A percentile compares a stretch with the other conserved stretches of the same genome.
phyloP scores from a whole-genome alignment of 1,140 invertebrate genomes.

The Bombus confusus region DNA sequence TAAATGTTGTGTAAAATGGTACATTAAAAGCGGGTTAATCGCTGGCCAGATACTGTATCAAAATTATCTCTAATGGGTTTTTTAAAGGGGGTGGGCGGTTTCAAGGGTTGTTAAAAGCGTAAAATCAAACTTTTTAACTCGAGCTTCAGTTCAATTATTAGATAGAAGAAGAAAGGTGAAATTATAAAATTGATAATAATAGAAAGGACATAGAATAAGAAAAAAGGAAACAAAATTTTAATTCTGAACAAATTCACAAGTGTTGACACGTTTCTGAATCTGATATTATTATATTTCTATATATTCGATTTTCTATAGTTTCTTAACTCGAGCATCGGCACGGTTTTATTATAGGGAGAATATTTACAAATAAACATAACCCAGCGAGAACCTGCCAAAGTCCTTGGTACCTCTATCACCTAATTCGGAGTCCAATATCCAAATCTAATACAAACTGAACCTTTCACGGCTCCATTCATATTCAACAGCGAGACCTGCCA shows the following conservation, averaged over 20 bases:
- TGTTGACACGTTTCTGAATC: too few relatives aligned
- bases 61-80: neutral
- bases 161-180: neutral
- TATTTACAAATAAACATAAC: conserved; percentile 25
- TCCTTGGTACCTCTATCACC: neutral
- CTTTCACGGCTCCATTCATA: conserved; percentile 7
- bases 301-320: neutral
- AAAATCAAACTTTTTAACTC: too few relatives aligned
- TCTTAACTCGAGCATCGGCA: neutral
- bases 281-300: too few relatives aligned
- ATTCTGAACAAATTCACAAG: neutral
- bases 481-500: neutral
- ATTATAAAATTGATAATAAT: too few relatives aligned
- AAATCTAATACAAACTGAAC: conserved; percentile 20
- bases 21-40: neutral
- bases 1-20: too few relatives aligned
- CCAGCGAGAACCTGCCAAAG: neutral
- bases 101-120: too few relatives aligned
- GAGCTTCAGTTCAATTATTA: neutral
- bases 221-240: neutral
- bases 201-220: too few relatives aligned
- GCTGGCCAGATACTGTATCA: neutral
- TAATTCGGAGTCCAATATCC: conserved; percentile 35
- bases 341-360: neutral
- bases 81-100: too few relatives aligned